Evolutionary conservation across 1,140 invertebrate genomes (phyloP).

Genomic region (Drosophila pectinifera): DNA sequence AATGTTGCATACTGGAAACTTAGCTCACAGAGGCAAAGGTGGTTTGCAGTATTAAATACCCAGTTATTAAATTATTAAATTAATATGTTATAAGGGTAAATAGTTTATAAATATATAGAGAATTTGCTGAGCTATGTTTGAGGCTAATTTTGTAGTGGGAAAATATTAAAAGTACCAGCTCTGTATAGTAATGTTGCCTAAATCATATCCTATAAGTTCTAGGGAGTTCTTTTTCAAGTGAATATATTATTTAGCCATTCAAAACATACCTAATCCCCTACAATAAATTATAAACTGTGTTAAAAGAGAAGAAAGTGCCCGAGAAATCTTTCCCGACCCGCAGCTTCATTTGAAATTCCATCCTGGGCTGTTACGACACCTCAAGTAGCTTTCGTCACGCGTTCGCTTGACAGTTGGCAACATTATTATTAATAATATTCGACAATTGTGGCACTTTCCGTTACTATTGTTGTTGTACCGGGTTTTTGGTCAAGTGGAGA

Average conservation of each 20-base stretch:
- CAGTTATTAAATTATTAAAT: too few species aligned
- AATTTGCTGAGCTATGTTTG: background rate
- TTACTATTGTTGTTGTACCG: too few species aligned
- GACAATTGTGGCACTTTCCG: slow-evolving; percentile 51
- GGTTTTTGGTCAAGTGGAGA: slow-evolving; percentile 33
- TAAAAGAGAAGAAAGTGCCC: background rate
- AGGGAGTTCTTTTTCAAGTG: background rate
- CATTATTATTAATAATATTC: slow-evolving; percentile 44
- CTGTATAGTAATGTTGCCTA: background rate
- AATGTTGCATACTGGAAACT: slow-evolving; percentile 1
- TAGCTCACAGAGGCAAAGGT: background rate
- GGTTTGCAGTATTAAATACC: background rate
- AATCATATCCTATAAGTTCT: background rate
- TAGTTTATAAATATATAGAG: background rate
- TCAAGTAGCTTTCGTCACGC: slow-evolving; percentile 29
- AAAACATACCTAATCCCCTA: background rate
- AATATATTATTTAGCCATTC: background rate
- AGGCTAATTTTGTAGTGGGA: background rate
- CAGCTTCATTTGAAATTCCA: slow-evolving; percentile 10
- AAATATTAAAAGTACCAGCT: background rate
- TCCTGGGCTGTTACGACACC: slow-evolving; percentile 4
- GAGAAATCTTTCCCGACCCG: background rate
- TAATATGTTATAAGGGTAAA: background rate
- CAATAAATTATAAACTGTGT: background rate
- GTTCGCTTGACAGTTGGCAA: slow-evolving; percentile 35